Base-by-base conservation (phyloP, 2,113 vertebrate species). In the Catharus minimus region DNA sequence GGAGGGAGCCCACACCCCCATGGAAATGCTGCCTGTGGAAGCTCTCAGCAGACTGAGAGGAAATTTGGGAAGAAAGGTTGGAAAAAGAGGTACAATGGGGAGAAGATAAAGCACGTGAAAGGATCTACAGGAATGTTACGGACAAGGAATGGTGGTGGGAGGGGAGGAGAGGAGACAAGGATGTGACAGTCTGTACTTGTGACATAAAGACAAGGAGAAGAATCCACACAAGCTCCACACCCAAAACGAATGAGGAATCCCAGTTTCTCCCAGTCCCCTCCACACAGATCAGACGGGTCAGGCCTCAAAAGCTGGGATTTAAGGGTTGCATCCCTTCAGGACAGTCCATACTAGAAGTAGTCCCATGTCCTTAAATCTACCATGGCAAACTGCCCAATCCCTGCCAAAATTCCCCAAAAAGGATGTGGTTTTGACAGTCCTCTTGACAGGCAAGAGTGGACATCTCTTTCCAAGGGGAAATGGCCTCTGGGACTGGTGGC, bases 221-320 rank as follows among this genome's bases (percentile, higher is more conserved):
- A 43, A 27, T 44, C 19, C 44, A 47, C 28, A 55, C 5, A 3
- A 58, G 11, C 11, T 58, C 67, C 32, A n/a, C 13, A 44, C 1
- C 41, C 55, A 76, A 60, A 76, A 5, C 11, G 71, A 52, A 0
- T 0, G 2, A 64, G 28, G 22, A 74, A 47, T 39, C 15, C 18
- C 36, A 32, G 17, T 39, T 64, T 64, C 49, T 52, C 17, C 74
- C 21, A 46, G 17, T 50, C 1, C 7, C 4, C 17, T 55, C 36
- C 21, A 24, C 16, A 21, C 9, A 65, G 20, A 10, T 32, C 0
- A 0, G 43, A 30, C 46, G 33, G 33, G 33, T 8, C 52, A 28
- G 21, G 23, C 36, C 39, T 10, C 21, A 58, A 53, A 49, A 43
- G 1, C 17, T 46, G 28, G n/a, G 32, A 55, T 81, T 87, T 78